A percentile compares a stretch with the other conserved stretches of the same genome.
Conservation (phyloP, 2,888 invertebrate species). For the Apocheima hispidaria region DNA sequence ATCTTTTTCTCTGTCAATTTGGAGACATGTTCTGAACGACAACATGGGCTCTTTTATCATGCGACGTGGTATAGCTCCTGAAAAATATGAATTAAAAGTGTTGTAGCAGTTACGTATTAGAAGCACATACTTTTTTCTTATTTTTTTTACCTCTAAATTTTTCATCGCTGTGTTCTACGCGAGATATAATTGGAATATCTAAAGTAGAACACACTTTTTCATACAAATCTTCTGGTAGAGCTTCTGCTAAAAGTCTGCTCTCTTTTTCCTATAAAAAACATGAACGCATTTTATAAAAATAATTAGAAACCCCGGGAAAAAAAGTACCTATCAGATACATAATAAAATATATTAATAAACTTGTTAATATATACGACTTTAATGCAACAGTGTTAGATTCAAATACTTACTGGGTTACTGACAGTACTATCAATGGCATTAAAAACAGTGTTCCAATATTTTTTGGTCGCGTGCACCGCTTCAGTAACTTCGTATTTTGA, state of each 20-base stretch:
- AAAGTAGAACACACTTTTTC: constrained; percentile 71
- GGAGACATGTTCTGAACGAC: constrained; percentile 67
- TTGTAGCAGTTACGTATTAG: not conserved
- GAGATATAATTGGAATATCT: constrained; percentile 55
- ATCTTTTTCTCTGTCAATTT: constrained; percentile 69
- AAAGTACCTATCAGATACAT: not conserved
- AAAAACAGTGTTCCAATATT: constrained; percentile 72
- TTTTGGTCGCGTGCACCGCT: constrained; percentile 65
- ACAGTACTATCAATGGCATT: constrained; percentile 53
- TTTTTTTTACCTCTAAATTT: constrained; percentile 50
- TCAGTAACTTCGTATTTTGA: constrained; percentile 64
- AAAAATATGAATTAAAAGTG: constrained; percentile 8
- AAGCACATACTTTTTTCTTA: not conserved
- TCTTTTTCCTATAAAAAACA: constrained; percentile 56
- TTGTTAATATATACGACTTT: not conserved
- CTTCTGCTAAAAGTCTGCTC: constrained; percentile 64
- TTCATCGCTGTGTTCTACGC: constrained; percentile 36
- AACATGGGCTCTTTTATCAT: constrained; percentile 67
- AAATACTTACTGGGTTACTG: constrained; percentile 30
- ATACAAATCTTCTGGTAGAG: constrained; percentile 70
- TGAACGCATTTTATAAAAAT: not conserved
- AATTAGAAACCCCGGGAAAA: not conserved
- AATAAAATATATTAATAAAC: too few relatives aligned
- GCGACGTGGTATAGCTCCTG: constrained; percentile 47
- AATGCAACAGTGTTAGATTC: not conserved